phyloP scores from a whole-genome alignment of 2,113 vertebrate genomes.

The Cyprinodon tularosa region DNA sequence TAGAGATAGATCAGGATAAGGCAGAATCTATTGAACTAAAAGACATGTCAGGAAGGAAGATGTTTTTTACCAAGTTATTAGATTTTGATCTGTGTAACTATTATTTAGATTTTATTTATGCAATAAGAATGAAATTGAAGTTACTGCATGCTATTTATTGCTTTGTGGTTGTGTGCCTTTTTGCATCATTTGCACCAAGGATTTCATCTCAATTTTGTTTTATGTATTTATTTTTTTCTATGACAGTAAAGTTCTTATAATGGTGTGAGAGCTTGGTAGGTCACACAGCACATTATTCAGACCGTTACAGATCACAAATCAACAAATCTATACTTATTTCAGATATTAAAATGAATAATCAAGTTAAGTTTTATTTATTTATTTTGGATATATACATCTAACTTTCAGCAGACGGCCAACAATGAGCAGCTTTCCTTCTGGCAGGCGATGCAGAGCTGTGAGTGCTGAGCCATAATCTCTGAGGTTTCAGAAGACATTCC shows the following conservation, averaged over 20 bases:
- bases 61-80: too few species aligned
- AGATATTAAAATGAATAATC: not conserved
- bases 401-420: constrained; percentile 6
- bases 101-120: too few species aligned
- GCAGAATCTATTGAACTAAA: too few species aligned
- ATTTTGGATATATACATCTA: not conserved
- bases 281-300: not conserved
- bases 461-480: constrained; percentile 11
- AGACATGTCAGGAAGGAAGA: too few species aligned
- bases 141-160: not conserved
- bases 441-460: constrained; percentile 4
- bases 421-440: constrained; percentile 15
- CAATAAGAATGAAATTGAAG: too few species aligned
- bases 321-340: not conserved
- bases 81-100: too few species aligned
- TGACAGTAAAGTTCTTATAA: too few species aligned
- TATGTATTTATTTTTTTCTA: not conserved
- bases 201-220: not conserved
- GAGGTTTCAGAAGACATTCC: constrained; percentile 45
- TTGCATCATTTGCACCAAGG: not conserved
- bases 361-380: not conserved
- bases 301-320: not conserved
- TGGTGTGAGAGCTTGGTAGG: not conserved
- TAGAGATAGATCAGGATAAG: too few species aligned
- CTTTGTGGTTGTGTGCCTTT: not conserved